Base-by-base conservation (phyloP, 1,140 invertebrate genomes). In the Aphelenchoides besseyi region DNA sequence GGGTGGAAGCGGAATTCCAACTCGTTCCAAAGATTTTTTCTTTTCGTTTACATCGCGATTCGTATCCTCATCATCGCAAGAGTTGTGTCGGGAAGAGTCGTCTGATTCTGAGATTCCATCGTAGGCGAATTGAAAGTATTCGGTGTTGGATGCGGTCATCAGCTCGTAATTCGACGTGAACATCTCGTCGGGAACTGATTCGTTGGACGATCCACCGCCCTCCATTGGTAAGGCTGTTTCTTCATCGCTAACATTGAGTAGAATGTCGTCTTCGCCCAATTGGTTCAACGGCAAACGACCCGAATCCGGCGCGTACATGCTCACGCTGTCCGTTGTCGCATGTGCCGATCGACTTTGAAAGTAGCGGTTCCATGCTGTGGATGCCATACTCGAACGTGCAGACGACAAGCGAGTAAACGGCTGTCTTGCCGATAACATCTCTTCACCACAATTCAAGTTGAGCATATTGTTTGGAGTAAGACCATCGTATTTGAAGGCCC, bases 401-500 rank as follows among this genome's bases (percentile, higher is more conserved):
- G 78, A 79, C 0, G 78, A 77, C 16, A 78, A 55, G 26, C 78
- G 71, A 18, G 72, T 64, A 59, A 79, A 81, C 8, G 79, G 72
- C 75, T 78, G 48, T 72, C 77, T 48, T 78, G 75, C 57, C 74
- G n/a, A 36, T 68, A 32, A 18, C 54, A 54, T 53, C 35, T 77
- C 71, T 30, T 79, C 76, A 55, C 5, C 57, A 23, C 26, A 72
- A 41, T 59, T 79, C 36, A 77, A 28, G 61, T 72, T 73, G 5
- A 80, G 59, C 57, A 73, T 18, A 18, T 57, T 16, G 26, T 77
- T 78, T 26, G 79, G 79, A 12, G 33, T 53, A 32, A 33, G 28
- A 36, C 78, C 77, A 36, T 79, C 78, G 79, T 85, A 64, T 73
- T 81, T 76, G 52, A 71, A 75, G 30, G 35, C 37, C 72, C 73